Conservation (phyloP, 2,888 invertebrate species). For the Dryadula phaetusa region DNA sequence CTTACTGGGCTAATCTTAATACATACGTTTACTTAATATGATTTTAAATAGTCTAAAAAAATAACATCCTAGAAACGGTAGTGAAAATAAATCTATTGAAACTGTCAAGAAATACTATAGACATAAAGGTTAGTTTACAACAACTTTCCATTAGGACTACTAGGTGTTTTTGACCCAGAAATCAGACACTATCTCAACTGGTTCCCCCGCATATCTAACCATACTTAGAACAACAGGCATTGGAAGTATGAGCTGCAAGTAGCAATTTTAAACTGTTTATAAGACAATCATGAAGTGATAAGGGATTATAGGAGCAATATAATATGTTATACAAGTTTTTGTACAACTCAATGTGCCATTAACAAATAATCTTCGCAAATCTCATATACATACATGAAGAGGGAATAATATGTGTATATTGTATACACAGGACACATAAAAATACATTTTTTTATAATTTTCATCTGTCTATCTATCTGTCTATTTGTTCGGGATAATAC, state of each 20-base stretch:
- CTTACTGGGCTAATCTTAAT: no score
- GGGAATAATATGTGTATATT: no score
- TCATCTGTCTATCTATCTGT: no score
- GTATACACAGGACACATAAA: no score
- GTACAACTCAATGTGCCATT: neutral
- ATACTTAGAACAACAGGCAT: constrained; percentile 43
- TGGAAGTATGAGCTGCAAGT: constrained; percentile 27
- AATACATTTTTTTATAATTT: no score
- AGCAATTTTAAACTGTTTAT: constrained; percentile 18
- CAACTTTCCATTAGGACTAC: constrained; percentile 40
- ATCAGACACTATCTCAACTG: constrained; percentile 40
- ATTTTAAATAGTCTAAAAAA: neutral
- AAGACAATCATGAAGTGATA: constrained; percentile 17
- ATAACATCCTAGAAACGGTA: neutral
- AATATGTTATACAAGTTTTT: neutral
- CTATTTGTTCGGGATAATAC: no score
- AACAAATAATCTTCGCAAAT: no score
- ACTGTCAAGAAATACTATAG: constrained; percentile 5
- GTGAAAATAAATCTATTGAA: constrained; percentile 2
- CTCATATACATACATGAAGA: no score
- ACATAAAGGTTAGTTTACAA: constrained; percentile 38
- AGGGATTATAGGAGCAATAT: neutral
- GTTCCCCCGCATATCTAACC: constrained; percentile 40
- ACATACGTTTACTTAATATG: no score
- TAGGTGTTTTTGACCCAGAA: constrained; percentile 44